These are phyloP conservation scores for Siniperca scherzeri DNA, from an alignment of 2,797 vertebrate species.

Conservation along the genomic window DNA sequence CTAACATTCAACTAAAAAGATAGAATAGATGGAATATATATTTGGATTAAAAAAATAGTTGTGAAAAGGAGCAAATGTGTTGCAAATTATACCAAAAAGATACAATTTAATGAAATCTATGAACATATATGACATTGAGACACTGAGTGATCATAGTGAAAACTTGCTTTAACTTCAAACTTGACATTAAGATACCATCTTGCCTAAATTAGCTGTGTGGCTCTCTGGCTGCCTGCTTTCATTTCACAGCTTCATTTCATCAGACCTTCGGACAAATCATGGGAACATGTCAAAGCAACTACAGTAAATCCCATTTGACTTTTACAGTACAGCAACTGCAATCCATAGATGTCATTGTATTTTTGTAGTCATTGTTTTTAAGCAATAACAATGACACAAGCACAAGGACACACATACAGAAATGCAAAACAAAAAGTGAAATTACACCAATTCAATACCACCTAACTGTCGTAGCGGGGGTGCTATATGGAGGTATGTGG, in stretches of 20 bases:
- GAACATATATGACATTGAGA: background rate
- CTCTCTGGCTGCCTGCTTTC: background rate
- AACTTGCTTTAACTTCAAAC: background rate
- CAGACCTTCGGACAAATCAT: constrained; percentile 3
- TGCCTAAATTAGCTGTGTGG: background rate
- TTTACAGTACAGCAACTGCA: constrained; percentile 2
- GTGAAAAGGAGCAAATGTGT: background rate
- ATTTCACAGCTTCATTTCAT: background rate
- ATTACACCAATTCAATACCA: background rate
- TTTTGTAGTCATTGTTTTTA: background rate
- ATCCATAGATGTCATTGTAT: background rate
- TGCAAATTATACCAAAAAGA: background rate
- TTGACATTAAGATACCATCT: background rate
- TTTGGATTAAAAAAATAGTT: background rate
- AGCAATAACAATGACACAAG: background rate
- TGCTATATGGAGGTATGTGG: too few species aligned
- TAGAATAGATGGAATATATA: too few species aligned
- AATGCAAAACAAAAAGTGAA: background rate
- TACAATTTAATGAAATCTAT: background rate
- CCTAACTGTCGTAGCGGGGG: too few species aligned
- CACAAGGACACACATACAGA: background rate
- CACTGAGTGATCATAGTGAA: background rate
- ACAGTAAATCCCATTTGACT: background rate
- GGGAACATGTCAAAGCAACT: background rate
- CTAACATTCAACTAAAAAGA: background rate